Evolutionary conservation across 1,140 invertebrate species (phyloP).

Genomic region (Pinna nobilis): DNA sequence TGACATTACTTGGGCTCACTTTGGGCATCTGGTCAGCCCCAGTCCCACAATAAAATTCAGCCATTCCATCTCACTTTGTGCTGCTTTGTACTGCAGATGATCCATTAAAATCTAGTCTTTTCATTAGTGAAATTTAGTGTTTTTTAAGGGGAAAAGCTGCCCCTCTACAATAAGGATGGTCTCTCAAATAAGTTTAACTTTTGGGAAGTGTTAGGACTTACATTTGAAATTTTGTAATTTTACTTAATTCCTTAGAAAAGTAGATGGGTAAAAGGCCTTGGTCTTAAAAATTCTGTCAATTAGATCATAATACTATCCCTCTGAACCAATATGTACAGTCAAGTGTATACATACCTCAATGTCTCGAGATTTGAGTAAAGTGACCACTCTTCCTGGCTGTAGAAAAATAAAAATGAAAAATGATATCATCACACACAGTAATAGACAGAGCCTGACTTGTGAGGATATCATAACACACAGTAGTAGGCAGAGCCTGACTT

Average conservation of each 20-base stretch:
- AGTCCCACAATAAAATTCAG: too few species aligned
- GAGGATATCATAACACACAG: not conserved
- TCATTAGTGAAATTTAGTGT: too few species aligned
- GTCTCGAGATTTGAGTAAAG: constrained; percentile 82
- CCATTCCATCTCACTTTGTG: too few species aligned
- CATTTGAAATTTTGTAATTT: not conserved
- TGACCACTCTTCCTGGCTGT: constrained; percentile 93
- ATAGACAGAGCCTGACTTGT: not conserved
- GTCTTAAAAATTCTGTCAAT: too few species aligned
- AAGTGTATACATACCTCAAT: constrained; percentile 75
- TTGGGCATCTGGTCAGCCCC: too few species aligned
- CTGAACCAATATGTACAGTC: not conserved
- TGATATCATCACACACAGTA: not conserved
- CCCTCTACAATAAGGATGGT: not conserved
- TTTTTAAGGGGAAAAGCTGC: too few species aligned
- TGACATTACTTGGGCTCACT: too few species aligned
- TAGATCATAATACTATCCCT: not conserved
- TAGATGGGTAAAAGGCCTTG: too few species aligned
- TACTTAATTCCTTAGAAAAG: not conserved
- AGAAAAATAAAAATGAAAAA: constrained; percentile 67
- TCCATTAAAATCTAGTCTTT: too few species aligned
- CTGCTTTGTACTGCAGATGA: too few species aligned
- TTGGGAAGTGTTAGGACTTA: not conserved
- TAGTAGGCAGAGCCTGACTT: not conserved
- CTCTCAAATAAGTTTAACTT: not conserved